phyloP scores from a whole-genome alignment of 2,888 invertebrate species.

The Stenotaenia linearis region DNA sequence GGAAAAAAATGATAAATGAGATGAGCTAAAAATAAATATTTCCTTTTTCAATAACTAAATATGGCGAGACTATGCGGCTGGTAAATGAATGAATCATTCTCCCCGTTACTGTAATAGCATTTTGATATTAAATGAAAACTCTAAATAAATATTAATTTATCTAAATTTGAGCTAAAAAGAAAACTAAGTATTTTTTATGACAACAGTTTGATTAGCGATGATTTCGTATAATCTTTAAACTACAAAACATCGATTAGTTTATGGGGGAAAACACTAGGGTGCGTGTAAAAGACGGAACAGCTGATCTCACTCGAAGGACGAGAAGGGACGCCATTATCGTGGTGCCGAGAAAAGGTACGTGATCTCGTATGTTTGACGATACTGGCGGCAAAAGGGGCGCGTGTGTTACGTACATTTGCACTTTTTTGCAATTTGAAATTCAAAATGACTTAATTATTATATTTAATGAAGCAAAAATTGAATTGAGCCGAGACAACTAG shows the following conservation, averaged over 20 bases:
- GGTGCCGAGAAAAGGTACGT: conserved; percentile 27
- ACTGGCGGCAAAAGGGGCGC: conserved; percentile 27
- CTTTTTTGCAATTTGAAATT: not conserved
- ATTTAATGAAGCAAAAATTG: not conserved
- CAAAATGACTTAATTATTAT: not conserved
- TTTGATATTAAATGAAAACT: no score
- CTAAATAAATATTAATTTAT: no score
- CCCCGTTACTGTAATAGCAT: no score
- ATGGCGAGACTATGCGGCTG: no score
- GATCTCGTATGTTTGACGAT: conserved; percentile 28
- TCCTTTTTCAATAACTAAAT: no score
- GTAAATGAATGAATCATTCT: not conserved
- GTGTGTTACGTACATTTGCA: not conserved
- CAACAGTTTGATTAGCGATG: no score
- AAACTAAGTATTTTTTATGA: no score
- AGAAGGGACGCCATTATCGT: conserved; percentile 32
- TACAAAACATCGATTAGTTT: not conserved
- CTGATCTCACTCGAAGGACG: conserved; percentile 29
- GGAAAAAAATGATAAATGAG: no score
- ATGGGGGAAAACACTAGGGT: not conserved
- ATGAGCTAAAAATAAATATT: no score
- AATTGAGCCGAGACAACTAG: not conserved
- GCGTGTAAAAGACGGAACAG: not conserved
- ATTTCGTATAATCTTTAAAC: no score
- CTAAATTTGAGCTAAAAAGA: no score